Percentiles rank a stretch among this genome's conserved stretches.
phyloP scores from a whole-genome alignment of 2,888 invertebrate genomes.

The Sphinx pinastri region DNA sequence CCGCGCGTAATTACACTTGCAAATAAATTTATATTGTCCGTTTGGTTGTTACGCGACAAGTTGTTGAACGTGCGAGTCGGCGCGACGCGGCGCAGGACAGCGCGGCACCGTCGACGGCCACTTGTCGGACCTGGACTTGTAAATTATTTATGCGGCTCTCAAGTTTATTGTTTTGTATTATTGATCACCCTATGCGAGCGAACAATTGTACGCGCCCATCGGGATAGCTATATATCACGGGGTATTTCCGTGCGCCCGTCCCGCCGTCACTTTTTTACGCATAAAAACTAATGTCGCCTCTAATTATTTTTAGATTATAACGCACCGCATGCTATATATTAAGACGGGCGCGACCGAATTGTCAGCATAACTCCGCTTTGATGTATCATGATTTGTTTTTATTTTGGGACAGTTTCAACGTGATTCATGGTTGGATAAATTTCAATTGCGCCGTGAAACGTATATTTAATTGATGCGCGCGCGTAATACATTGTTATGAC shows the following conservation, averaged over 20 bases:
- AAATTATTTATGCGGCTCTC: slow-evolving; percentile 22
- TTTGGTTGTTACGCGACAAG: slow-evolving; percentile 37
- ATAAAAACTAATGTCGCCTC: slow-evolving; percentile 83
- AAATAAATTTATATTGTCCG: slow-evolving; percentile 48
- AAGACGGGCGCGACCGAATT: slow-evolving; percentile 78
- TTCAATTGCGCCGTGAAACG: slow-evolving; percentile 73
- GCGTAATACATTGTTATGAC: slow-evolving; percentile 72
- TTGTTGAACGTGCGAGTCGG: slow-evolving; percentile 34
- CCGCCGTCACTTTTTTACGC: slow-evolving; percentile 79
- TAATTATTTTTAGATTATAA: slow-evolving; percentile 84
- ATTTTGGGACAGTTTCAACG: slow-evolving; percentile 74
- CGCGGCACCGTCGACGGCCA: slow-evolving; percentile 24
- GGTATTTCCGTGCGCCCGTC: slow-evolving; percentile 75
- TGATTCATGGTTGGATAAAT: slow-evolving; percentile 81
- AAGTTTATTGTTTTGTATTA: slow-evolving; percentile 31
- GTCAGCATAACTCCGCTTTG: slow-evolving; percentile 83
- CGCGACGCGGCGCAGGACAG: no score
- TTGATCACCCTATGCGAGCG: slow-evolving; percentile 65
- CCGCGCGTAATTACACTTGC: slow-evolving; percentile 52
- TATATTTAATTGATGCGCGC: slow-evolving; percentile 73
- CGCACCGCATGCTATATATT: slow-evolving; percentile 81
- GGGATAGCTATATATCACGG: slow-evolving; percentile 73
- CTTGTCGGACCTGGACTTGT: slow-evolving; percentile 37
- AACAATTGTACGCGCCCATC: slow-evolving; percentile 69
- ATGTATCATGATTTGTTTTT: slow-evolving; percentile 82